Evolutionary conservation across 1,140 invertebrate genomes (phyloP), one percentile per base, ranked within the genome.

Genomic region (Drosophila yakuba): DNA sequence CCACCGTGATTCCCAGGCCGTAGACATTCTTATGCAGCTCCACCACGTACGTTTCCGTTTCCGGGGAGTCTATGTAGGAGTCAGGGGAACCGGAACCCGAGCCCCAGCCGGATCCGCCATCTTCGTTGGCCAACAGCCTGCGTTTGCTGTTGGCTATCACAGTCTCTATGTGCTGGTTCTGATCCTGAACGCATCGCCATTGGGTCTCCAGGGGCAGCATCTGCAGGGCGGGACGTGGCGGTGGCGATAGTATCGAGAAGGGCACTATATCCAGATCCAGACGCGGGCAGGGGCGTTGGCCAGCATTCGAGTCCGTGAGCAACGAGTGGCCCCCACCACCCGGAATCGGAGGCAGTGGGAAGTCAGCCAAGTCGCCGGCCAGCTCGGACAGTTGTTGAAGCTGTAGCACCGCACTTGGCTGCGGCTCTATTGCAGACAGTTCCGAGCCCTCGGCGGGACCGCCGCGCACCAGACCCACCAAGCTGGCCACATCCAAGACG

Each of bases 1-100:
- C 95, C 23, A 95, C 94, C 3, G 95, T 95, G 38, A 95, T 95
- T 23, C 95, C 95, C 72, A 95, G 92, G 15, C 95, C 95, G 90
- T 94, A 95, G 23, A 95, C 95, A 92, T 95, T 95, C 80, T 95
- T 95, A 77, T 93, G 94, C 55, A 95, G 90, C 81, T 94, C 93
- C 8, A 95, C 95, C 66, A 94, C 93, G 69, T 95, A 93, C 20
- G 94, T 93, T 91, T 95, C 95, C 47, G 94, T 93, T 78, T 94
- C 94, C 4, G 93, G 93, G 5, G 92, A 92, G 43, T 92, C 91
- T 10, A 91, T 78, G 63, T 88, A 92, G 6, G 78, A 84, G 20
- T 76, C 69, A 20, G 89, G 78, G 3, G 86, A 80, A 10, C 71
- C 64, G 25, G 91, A 84, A 20, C 61, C 79, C 15, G 72, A 28